A percentile compares a stretch with the other conserved stretches of the same genome.
Evolutionary conservation across 2,113 vertebrate species (phyloP).

Genomic region (Peromyscus maniculatus): DNA sequence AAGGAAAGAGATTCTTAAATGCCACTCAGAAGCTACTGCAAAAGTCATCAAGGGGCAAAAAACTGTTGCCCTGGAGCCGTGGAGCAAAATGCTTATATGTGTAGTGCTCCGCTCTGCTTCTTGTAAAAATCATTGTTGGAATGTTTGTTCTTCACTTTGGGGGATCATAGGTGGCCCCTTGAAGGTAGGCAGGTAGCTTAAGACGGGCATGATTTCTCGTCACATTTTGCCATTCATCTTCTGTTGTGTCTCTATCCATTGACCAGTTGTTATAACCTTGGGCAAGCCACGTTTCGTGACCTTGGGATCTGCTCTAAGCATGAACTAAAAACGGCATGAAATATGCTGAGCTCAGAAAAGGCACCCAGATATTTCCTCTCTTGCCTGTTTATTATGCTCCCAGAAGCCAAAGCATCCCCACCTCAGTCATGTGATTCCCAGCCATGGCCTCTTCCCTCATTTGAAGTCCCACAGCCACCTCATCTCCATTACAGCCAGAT

Average conservation of each 20-base stretch:
- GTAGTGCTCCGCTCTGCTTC: neutral
- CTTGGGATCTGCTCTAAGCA: neutral
- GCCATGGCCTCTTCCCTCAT: neutral
- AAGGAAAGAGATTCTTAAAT: neutral
- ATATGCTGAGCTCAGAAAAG: neutral
- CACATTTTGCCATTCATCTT: neutral
- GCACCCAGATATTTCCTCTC: neutral
- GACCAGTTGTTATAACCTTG: neutral
- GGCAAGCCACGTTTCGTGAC: neutral
- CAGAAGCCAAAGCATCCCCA: neutral
- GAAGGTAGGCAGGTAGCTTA: neutral
- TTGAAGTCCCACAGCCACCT: neutral
- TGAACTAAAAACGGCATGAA: neutral
- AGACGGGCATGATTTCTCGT: neutral
- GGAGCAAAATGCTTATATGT: neutral
- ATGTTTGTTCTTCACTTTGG: neutral
- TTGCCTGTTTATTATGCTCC: neutral
- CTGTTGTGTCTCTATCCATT: neutral
- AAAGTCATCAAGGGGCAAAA: constrained; percentile 19
- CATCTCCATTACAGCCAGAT: neutral
- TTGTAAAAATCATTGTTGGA: neutral
- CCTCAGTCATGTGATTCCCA: neutral
- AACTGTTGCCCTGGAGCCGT: neutral
- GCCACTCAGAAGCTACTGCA: neutral
- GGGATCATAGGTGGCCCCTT: neutral